These are phyloP conservation scores for Acheta domesticus DNA, from an alignment of 2,888 invertebrate genomes.

Conservation along the genomic window DNA sequence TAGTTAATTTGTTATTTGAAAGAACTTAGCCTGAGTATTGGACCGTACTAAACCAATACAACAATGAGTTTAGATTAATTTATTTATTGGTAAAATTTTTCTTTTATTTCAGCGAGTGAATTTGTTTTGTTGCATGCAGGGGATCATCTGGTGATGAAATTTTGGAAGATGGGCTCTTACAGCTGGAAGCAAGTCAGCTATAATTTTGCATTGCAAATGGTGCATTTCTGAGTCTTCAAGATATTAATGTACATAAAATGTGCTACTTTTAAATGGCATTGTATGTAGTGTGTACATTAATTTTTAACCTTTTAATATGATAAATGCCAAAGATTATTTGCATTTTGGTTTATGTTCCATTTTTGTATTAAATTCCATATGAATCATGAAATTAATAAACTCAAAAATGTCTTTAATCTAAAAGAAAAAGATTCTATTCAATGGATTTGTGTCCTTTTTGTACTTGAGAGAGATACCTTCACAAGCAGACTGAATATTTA, in stretches of 20 bases:
- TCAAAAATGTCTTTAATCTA: neutral
- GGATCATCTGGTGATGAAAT: neutral
- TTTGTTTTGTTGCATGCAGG: slow-evolving; percentile 18
- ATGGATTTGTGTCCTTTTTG: neutral
- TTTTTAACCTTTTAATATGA: neutral
- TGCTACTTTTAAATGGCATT: neutral
- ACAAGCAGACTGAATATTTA: slow-evolving; percentile 12
- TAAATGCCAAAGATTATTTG: slow-evolving; percentile 31
- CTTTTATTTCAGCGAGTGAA: slow-evolving; percentile 18
- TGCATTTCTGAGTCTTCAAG: neutral
- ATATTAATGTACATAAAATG: neutral
- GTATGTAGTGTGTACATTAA: slow-evolving; percentile 18
- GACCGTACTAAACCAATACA: neutral
- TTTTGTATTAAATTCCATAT: neutral
- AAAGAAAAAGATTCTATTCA: neutral
- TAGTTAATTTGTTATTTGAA: neutral
- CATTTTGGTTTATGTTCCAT: slow-evolving; percentile 26
- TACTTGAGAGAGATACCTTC: neutral
- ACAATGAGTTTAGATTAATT: neutral
- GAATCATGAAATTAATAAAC: neutral
- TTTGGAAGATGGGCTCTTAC: neutral
- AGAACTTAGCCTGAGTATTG: neutral
- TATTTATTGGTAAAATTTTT: neutral
- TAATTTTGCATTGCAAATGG: neutral
- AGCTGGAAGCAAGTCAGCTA: slow-evolving; percentile 2